Base-by-base conservation (phyloP, 2,888 invertebrate genomes). In the Geotrupes spiniger region DNA sequence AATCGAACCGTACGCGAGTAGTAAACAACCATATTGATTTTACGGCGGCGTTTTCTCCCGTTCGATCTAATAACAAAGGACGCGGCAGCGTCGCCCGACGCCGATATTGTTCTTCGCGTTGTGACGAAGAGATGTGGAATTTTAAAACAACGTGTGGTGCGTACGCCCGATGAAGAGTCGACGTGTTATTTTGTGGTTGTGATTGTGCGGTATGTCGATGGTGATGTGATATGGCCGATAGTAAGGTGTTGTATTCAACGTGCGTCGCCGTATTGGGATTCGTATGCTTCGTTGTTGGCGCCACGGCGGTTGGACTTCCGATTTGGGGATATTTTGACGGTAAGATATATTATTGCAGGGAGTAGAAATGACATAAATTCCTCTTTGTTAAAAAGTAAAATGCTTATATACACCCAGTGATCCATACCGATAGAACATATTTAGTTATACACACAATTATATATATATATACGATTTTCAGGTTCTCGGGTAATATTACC, bases 281-380 rank as follows among this genome's bases (percentile, higher is more conserved):
- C 72, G 78, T 87, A 59, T 87, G 88, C 69, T 87, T 91, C 69
- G 84, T 87, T 53, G 79, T 92, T 60, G 89, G 90, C 63, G 87
- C 89, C 49, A 84, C 89, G 33, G 88, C 91, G 41, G 84, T 91
- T 42, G 89, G 88, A 56, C 79, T 90, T 64, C 92, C 92, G 38
- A 82, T 87, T 64, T 92, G 92, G 92, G 92, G 91, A 53, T 85
- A 89, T 72, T 92, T 87, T 74, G 82, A 82, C 67, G 85, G 56
- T 37, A 55, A 40, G 36, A 45, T n/a, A n/a, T n/a, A n/a, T n/a
- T n/a, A n/a, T n/a, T n/a, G n/a, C n/a, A n/a, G n/a, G n/a, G n/a
- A n/a, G n/a, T n/a, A n/a, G n/a, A n/a, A n/a, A n/a, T n/a, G n/a
- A n/a, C n/a, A n/a, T n/a, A n/a, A n/a, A n/a, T n/a, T n/a, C n/a